Conservation (phyloP, 1,140 invertebrate genomes). For the Amyelois transitella region DNA sequence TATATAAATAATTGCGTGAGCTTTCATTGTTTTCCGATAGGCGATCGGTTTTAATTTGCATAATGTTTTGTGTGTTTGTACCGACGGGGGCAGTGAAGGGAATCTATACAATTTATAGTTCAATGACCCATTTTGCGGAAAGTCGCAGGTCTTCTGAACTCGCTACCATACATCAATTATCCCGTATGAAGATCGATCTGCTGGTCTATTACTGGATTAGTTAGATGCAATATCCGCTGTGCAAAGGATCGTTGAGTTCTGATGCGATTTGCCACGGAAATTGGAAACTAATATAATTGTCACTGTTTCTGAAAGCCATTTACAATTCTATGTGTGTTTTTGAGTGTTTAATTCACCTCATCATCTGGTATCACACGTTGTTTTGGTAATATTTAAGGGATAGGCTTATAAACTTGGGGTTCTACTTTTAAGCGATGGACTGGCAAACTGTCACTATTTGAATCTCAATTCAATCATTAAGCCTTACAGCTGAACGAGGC, state of each 20-base stretch:
- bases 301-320: neutral
- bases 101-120: neutral
- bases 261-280: neutral
- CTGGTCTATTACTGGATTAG: neutral
- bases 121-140: too few species aligned
- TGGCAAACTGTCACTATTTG: too few species aligned
- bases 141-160: neutral
- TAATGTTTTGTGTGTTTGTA: neutral
- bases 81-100: too few species aligned
- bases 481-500: too few species aligned
- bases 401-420: too few species aligned
- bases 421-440: too few species aligned
- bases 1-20: neutral
- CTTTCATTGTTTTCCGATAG: neutral
- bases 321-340: too few species aligned
- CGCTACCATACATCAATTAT: neutral
- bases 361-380: too few species aligned
- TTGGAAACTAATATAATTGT: neutral
- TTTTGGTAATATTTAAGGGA: too few species aligned
- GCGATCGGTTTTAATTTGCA: neutral
- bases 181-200: neutral
- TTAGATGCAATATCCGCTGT: neutral
- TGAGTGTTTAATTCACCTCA: too few species aligned
- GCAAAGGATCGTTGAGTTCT: neutral
- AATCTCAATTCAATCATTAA: too few species aligned